These are phyloP conservation scores for Spialia ferax DNA, from an alignment of 2,888 invertebrate species.

Conservation along the genomic window DNA sequence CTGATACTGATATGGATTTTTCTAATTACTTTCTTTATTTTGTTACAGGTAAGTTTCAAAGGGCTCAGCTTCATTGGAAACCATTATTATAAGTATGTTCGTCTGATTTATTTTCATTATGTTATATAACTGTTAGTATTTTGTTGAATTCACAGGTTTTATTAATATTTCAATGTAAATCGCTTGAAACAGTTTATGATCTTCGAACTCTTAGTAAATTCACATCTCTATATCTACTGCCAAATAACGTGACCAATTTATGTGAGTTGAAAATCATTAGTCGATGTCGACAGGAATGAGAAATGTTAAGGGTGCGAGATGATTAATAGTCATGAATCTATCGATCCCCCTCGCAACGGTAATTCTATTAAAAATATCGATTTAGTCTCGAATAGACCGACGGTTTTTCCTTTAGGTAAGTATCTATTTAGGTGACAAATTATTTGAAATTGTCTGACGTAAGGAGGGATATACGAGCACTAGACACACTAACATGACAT, in stretches of 20 bases:
- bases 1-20: too few species aligned
- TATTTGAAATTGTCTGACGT: background rate
- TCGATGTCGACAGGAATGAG: constrained; percentile 48
- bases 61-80: too few species aligned
- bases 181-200: background rate
- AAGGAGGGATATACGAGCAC: background rate
- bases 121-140: too few species aligned
- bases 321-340: constrained; percentile 58
- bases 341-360: constrained; percentile 44
- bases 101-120: too few species aligned
- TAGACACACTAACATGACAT: too few species aligned
- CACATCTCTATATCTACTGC: constrained; percentile 7
- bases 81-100: too few species aligned
- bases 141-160: too few species aligned
- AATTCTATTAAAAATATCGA: constrained; percentile 46
- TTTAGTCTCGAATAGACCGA: constrained; percentile 20
- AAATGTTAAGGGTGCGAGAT: constrained; percentile 52
- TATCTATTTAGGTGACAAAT: background rate
- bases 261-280: constrained; percentile 60
- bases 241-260: constrained; percentile 53
- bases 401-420: background rate
- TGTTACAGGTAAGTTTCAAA: too few species aligned
- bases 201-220: too few species aligned
- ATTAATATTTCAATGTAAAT: background rate
- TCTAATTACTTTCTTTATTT: too few species aligned